These are phyloP conservation scores for Sebastes elongatus DNA, from an alignment of 2,797 vertebrate species.

Conservation along the genomic window DNA sequence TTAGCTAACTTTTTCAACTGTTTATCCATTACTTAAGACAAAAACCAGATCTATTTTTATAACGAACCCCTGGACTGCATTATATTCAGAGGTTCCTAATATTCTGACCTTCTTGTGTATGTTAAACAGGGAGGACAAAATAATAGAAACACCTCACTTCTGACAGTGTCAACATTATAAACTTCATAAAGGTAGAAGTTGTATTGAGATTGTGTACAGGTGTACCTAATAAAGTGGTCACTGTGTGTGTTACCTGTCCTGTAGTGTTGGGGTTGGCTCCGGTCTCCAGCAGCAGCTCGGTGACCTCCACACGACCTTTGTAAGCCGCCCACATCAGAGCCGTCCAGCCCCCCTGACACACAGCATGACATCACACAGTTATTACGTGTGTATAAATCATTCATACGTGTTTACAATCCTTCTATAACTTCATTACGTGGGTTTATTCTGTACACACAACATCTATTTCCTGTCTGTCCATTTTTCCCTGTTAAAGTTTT, in stretches of 20 bases:
- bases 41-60: too few species aligned
- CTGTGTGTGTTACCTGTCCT: constrained; percentile 86
- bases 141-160: too few species aligned
- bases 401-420: background rate
- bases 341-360: constrained; percentile 94
- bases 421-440: too few species aligned
- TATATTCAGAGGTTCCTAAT: too few species aligned
- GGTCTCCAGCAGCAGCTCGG: constrained; percentile 87
- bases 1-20: too few species aligned
- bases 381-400: background rate
- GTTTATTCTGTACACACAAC: too few species aligned
- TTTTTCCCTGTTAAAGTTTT: too few species aligned
- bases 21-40: too few species aligned
- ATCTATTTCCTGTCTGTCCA: too few species aligned
- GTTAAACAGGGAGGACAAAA: too few species aligned
- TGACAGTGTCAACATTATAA: background rate
- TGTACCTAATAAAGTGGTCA: background rate
- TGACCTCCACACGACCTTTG: constrained; percentile 90
- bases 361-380: background rate
- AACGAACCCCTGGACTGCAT: too few species aligned
- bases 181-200: background rate
- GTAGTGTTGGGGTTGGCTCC: constrained; percentile 94
- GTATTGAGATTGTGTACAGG: background rate
- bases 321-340: constrained; percentile 96
- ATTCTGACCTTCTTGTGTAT: too few species aligned